phyloP scores from a whole-genome alignment of 1,140 invertebrate species.

The Drosophila rhopaloa region DNA sequence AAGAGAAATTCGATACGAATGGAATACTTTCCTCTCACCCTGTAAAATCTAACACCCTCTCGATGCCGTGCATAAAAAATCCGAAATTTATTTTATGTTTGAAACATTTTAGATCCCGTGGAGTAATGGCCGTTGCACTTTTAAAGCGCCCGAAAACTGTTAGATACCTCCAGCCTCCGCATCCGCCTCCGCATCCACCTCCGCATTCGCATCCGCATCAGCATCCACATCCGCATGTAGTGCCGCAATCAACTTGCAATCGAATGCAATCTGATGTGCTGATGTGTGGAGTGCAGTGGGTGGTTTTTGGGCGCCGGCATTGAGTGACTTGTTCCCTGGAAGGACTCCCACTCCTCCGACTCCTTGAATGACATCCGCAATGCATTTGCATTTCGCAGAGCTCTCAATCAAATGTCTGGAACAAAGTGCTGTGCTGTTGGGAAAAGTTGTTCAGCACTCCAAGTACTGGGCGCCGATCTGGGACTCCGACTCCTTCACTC shows the following conservation, averaged over 20 bases:
- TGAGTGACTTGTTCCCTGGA: conserved; percentile 43
- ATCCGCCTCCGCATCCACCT: conserved; percentile 15
- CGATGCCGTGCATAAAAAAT: conserved; percentile 1
- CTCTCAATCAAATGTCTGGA: conserved; percentile 68
- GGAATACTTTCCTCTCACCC: background rate
- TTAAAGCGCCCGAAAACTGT: conserved; percentile 53
- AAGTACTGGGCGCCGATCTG: conserved; percentile 12
- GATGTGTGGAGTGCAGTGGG: conserved; percentile 35
- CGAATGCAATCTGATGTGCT: conserved; percentile 55
- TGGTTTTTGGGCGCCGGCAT: conserved; percentile 8
- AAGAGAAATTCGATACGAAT: background rate
- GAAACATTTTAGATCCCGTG: conserved; percentile 43
- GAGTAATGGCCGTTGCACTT: conserved; percentile 54
- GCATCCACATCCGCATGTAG: conserved; percentile 38
- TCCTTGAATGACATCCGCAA: conserved; percentile 52
- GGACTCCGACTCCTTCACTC: conserved; percentile 9
- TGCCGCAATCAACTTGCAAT: conserved; percentile 54
- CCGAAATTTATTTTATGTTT: conserved; percentile 51
- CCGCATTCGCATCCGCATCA: conserved; percentile 25
- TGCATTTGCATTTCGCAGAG: conserved; percentile 74
- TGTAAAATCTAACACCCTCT: background rate
- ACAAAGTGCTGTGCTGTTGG: conserved; percentile 63
- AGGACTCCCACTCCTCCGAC: conserved; percentile 2
- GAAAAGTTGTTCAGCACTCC: conserved; percentile 56
- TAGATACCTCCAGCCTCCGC: conserved; percentile 28